phyloP scores from a whole-genome alignment of 2,113 vertebrate genomes.

The Ibidorhyncha struthersii region DNA sequence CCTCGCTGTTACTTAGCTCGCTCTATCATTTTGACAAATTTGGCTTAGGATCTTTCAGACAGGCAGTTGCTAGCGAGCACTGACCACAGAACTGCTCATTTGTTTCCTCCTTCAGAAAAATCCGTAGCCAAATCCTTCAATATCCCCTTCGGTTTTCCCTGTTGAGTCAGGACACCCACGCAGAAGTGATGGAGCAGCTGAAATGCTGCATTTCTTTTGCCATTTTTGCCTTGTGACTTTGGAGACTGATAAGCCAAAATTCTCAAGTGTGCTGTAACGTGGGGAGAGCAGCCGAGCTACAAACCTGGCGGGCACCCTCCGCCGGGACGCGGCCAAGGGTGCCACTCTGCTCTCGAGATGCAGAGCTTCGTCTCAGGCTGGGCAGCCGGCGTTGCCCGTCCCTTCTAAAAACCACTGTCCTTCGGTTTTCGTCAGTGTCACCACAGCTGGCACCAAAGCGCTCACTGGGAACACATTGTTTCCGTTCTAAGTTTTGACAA shows the following conservation, averaged over 20 bases:
- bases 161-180: slow-evolving; percentile 1
- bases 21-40: not conserved
- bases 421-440: rapidly evolving
- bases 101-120: not conserved
- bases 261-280: not conserved
- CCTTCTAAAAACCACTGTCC: not conserved
- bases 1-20: not conserved
- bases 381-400: not conserved
- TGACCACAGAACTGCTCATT: not conserved
- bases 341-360: not conserved
- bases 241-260: not conserved
- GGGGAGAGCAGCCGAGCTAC: not conserved
- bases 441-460: not conserved
- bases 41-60: not conserved
- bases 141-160: not conserved
- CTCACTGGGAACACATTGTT: rapidly evolving
- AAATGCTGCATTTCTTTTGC: not conserved
- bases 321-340: too few species aligned
- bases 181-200: not conserved
- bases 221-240: not conserved
- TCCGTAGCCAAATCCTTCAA: not conserved
- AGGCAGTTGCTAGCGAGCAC: not conserved
- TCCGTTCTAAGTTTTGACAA: not conserved
- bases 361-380: not conserved
- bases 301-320: not conserved